Evolutionary conservation across 2,113 vertebrate species (phyloP), one percentile per base, ranked within the genome.

Genomic region (Oreochromis spilurus): DNA sequence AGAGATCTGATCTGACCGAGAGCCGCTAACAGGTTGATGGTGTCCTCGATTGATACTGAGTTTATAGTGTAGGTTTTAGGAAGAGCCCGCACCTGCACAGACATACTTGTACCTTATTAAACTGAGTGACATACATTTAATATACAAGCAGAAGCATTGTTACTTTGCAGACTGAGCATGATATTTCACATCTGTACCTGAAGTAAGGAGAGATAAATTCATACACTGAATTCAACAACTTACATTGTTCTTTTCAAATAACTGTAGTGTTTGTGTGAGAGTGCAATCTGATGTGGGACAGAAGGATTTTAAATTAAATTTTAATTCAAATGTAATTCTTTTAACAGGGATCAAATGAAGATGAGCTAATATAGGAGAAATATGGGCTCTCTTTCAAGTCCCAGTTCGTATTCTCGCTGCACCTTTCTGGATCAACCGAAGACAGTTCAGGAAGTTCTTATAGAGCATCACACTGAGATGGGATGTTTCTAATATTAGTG

Each of bases 31-130:
- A 99, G 96, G 86, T 95, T 98, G 91, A 99, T 98, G 75, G 98
- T 99, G 89, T 99, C 98, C 91, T 99, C 98, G 88, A 99, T 97
- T 1, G 98, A 99, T 7, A 99, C 97, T 0, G 97, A 96, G 19
- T 98, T 99, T 85, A 99, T 99, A 19, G 98, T 99, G 94, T 99
- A 99, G 29, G 98, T 97, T 95, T 99, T 99, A 1, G 98, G 98
- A 5, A 99, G 95, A 3, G 98, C 98, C 34, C 97, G 96, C 29
- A 98, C 97, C 88, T 98, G 94, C 4, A 86, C 16, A 79, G 4
- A 82, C 3, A 77, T 1, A 62, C 26, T 36, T 7, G 43, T 5
- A 21, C 5, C 4, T 67, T 16, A 57, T 17, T 4, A 34, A 77
- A 52, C 10, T n/a, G 26, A 50, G 19, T n/a, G 26, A 29, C 14